Base-by-base conservation (phyloP, 2,888 invertebrate species). In the Lochmaea crataegi region DNA sequence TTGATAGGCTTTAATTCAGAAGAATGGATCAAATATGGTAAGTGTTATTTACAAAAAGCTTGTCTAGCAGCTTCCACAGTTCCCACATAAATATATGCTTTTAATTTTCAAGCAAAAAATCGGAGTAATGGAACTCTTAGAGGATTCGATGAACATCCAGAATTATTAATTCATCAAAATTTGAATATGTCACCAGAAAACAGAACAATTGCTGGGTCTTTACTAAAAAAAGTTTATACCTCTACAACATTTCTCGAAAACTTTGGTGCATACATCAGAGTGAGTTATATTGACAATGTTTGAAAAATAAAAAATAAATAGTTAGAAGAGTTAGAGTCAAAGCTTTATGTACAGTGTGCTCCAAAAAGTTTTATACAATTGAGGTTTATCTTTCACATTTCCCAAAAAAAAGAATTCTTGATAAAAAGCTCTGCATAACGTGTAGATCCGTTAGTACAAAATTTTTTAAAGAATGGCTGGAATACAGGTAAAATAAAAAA, bases 1-100 rank as follows among this genome's bases (percentile, higher is more conserved):
- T 48, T 77, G 60, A 64, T 77, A 41, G 76, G 76, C 2, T 77
- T 68, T 38, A 77, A 71, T 65, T 77, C 76, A 0, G 76, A 77
- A 68, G 76, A 77, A 51, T 71, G 68, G 60, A 64, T 77, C n/a
- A 60, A 26, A 63, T 63, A 51, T 16, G 68, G 68, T 60, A 57
- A 65, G 53, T n/a, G 14, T 38, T 64, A 18, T 65, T 26, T 9
- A 16, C 32, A 48, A 16, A 60, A 65, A 4, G 4, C 26, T 45
- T 45, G 14, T 2, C 26, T 38, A 60, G 26, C 14, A 56, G 11
- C 18, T 56, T 56, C 22, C 7, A 22, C 22, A 56, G 2, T n/a
- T 4, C 14, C 7, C n/a, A 51, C 51, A 14, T 51, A 2, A 22
- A 22, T 22, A 51, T 7, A 14, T 51, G n/a, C 51, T 51, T 14